A percentile compares a stretch with the other conserved stretches of the same genome.
Conservation (phyloP, 2,888 invertebrate species). For the Spatulosminthurus flaviceps region DNA sequence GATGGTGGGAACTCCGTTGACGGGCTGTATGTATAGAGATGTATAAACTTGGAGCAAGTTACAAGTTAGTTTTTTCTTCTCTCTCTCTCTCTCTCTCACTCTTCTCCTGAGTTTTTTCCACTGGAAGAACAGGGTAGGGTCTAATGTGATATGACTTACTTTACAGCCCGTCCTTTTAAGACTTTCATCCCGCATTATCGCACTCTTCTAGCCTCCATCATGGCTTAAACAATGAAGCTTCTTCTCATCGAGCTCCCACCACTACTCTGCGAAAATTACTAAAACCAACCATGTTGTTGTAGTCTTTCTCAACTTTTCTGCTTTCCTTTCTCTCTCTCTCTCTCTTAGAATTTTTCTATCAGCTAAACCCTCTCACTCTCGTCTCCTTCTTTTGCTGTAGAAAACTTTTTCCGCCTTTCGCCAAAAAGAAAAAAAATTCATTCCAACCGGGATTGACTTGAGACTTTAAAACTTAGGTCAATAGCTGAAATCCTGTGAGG, state of each 20-base stretch:
- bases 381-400: conserved; percentile 7
- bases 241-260: conserved; percentile 3
- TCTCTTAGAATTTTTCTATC: conserved; percentile 7
- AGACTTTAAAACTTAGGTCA: conserved; percentile 24
- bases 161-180: background rate
- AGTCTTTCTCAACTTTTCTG: conserved; percentile 44
- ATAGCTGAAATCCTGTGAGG: background rate
- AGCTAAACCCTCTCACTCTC: conserved; percentile 2
- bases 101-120: conserved; percentile 15
- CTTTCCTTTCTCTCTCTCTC: conserved; percentile 33
- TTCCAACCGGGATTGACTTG: conserved; percentile 41
- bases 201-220: conserved; percentile 9
- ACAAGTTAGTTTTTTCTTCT: background rate
- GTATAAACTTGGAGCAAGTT: background rate
- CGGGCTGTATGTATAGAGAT: background rate
- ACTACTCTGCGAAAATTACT: conserved; percentile 51
- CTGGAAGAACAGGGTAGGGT: conserved; percentile 19
- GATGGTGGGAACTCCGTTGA: too few species aligned
- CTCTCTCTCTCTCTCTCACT: too few species aligned
- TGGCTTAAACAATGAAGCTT: conserved; percentile 38
- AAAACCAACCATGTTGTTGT: conserved; percentile 51
- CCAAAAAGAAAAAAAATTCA: conserved; percentile 46
- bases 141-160: background rate
- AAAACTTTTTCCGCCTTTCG: conserved; percentile 48
- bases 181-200: conserved; percentile 23